phyloP scores from a whole-genome alignment of 1,140 invertebrate species.

The Theocolax elegans region DNA sequence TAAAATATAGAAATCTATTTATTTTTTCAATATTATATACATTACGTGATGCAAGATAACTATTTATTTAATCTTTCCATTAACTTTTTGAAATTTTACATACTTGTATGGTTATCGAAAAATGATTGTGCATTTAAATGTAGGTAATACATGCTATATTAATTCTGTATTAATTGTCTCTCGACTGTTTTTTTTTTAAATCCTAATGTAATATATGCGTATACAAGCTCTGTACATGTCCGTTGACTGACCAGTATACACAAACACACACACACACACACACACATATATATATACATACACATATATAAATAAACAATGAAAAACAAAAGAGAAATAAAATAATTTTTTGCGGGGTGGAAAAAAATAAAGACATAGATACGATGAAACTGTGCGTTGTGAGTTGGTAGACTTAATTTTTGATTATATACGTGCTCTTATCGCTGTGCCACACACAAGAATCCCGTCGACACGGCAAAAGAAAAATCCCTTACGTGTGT shows the following conservation, averaged over 20 bases:
- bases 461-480: conserved; percentile 22
- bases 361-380: background rate
- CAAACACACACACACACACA: too few species aligned
- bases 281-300: too few species aligned
- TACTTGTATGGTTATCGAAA: too few species aligned
- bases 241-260: conserved; percentile 39
- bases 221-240: conserved; percentile 33
- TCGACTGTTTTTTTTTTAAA: background rate
- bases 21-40: too few species aligned
- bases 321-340: background rate
- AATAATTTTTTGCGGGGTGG: too few species aligned
- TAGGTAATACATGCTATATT: background rate
- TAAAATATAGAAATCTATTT: too few species aligned
- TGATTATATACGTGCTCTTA: conserved; percentile 43
- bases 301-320: conserved; percentile 24
- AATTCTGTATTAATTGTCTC: background rate
- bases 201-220: conserved; percentile 18
- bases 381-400: conserved; percentile 26
- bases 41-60: too few species aligned
- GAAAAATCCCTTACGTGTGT: conserved; percentile 7
- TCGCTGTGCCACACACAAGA: conserved; percentile 41
- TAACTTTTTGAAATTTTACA: too few species aligned
- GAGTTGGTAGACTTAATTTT: conserved; percentile 41
- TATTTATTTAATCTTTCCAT: too few species aligned
- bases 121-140: too few species aligned